Conservation (phyloP, 2,888 invertebrate species). For the Acanthoscelides obtectus region DNA sequence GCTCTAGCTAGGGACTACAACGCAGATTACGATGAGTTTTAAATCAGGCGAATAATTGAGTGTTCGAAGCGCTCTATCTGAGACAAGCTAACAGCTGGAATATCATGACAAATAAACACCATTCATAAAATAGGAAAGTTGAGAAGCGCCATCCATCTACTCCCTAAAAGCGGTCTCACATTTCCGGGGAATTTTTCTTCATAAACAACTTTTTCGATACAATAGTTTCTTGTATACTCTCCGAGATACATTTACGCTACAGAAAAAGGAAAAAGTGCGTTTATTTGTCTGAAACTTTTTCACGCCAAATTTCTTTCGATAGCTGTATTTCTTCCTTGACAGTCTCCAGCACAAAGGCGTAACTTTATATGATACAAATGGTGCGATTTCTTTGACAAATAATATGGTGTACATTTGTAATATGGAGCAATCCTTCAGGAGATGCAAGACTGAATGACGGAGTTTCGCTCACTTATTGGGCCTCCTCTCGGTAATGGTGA, state of each 20-base stretch:
- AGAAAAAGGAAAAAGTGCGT: not conserved
- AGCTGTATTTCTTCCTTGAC: not conserved
- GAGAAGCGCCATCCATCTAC: not conserved
- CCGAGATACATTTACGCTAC: not conserved
- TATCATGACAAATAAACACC: not conserved
- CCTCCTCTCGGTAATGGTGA: not conserved
- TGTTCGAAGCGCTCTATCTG: not conserved
- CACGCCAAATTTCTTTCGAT: not conserved
- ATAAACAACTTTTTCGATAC: not conserved
- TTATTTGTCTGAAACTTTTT: not conserved
- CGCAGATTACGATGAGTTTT: too few relatives aligned
- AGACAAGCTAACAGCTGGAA: not conserved
- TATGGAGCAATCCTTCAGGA: not conserved
- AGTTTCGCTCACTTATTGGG: not conserved
- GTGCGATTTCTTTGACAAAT: not conserved
- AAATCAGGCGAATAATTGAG: too few relatives aligned
- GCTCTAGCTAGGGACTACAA: too few relatives aligned
- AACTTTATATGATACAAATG: not conserved
- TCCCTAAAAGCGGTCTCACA: not conserved
- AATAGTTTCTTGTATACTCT: not conserved
- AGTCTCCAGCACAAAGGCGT: not conserved
- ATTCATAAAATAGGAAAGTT: not conserved
- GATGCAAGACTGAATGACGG: not conserved
- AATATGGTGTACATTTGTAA: not conserved
- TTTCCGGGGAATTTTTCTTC: not conserved